Percentiles rank a stretch among this genome's conserved stretches.
These are phyloP conservation scores for Digitonthophagus gazella DNA, from an alignment of 2,888 invertebrate genomes.

Conservation along the genomic window DNA sequence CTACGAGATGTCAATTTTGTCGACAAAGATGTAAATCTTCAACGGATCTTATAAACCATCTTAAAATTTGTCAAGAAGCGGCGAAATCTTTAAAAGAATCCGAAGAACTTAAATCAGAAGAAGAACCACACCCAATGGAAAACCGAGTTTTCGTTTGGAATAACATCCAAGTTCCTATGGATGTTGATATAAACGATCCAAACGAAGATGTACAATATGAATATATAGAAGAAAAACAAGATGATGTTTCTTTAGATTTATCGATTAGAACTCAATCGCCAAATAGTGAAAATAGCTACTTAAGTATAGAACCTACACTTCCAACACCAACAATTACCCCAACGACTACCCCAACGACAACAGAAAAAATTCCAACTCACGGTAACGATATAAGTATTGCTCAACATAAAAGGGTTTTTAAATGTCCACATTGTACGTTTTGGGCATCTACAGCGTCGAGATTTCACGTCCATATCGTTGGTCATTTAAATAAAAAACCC, in stretches of 20 bases:
- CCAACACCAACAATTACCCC: conserved; percentile 19
- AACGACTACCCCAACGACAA: conserved; percentile 35
- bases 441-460: conserved; percentile 91
- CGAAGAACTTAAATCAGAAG: conserved; percentile 38
- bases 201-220: conserved; percentile 47
- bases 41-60: conserved; percentile 71
- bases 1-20: conserved; percentile 82
- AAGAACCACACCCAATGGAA: conserved; percentile 72
- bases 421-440: conserved; percentile 89
- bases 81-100: conserved; percentile 40
- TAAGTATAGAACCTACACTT: conserved; percentile 27
- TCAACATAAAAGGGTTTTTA: conserved; percentile 77
- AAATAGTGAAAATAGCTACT: conserved; percentile 44
- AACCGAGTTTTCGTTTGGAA: conserved; percentile 82
- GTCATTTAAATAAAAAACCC: conserved; percentile 88
- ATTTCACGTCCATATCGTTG: conserved; percentile 91
- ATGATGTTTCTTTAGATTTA: conserved; percentile 46
- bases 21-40: conserved; percentile 84
- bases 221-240: conserved; percentile 46
- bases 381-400: conserved; percentile 59
- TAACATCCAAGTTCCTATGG: conserved; percentile 57
- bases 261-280: conserved; percentile 49
- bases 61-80: conserved; percentile 68
- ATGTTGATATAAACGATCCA: conserved; percentile 42
- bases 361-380: conserved; percentile 62